Percentiles rank a stretch among this genome's conserved stretches.
These are phyloP conservation scores for Pyrocoelia pectoralis DNA, from an alignment of 2,888 invertebrate species.

Conservation along the genomic window DNA sequence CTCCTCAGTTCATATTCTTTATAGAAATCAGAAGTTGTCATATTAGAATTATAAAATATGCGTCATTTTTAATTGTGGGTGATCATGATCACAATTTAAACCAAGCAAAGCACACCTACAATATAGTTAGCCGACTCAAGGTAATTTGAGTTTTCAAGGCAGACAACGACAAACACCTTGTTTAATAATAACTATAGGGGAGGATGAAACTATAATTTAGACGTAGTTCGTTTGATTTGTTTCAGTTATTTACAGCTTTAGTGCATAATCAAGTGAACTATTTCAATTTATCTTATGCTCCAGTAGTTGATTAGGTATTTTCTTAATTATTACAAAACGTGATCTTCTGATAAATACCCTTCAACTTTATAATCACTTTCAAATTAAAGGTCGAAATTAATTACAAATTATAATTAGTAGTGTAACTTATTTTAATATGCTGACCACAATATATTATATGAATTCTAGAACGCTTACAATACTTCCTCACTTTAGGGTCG, in stretches of 20 bases:
- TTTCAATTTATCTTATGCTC: background rate
- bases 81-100: constrained; percentile 2
- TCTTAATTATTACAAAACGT: background rate
- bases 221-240: background rate
- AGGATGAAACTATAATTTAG: constrained; percentile 6
- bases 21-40: constrained; percentile 5
- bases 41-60: background rate
- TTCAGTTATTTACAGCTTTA: constrained; percentile 1
- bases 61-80: background rate
- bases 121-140: constrained; percentile 16
- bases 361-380: background rate
- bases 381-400: background rate
- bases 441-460: too few relatives aligned
- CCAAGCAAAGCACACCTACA: constrained; percentile 14
- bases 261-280: background rate
- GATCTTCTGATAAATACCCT: background rate
- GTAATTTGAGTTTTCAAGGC: constrained; percentile 18
- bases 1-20: background rate
- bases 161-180: constrained; percentile 15
- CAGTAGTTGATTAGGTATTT: background rate
- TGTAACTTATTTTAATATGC: background rate
- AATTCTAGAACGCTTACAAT: too few relatives aligned
- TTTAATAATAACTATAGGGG: constrained; percentile 9
- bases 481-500: too few relatives aligned
- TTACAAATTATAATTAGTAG: background rate